Percentiles rank a stretch among this genome's conserved stretches.
Evolutionary conservation across 1,140 invertebrate species (phyloP).

Genomic region (Halyomorpha halys): DNA sequence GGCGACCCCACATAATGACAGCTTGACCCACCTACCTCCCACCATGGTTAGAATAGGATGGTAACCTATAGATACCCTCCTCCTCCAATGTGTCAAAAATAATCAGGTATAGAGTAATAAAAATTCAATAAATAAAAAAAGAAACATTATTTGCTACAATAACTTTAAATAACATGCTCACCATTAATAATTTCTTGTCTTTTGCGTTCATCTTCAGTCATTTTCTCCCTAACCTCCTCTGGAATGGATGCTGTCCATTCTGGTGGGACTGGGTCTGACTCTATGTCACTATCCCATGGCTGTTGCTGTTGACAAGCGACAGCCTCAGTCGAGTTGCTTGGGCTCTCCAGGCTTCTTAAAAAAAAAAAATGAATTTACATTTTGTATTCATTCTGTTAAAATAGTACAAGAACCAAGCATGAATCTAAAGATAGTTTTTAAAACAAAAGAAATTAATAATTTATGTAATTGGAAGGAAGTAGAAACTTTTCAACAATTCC

Average conservation of each 20-base stretch:
- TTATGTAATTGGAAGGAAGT: not conserved
- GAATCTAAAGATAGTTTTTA: too few relatives aligned
- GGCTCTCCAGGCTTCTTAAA: conserved; percentile 47
- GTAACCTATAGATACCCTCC: too few relatives aligned
- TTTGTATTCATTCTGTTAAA: too few relatives aligned
- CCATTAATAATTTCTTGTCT: conserved; percentile 96
- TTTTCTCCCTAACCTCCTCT: conserved; percentile 58
- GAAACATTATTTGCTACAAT: too few relatives aligned
- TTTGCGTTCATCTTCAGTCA: conserved; percentile 73
- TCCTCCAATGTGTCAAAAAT: too few relatives aligned
- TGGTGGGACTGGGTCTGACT: conserved; percentile 65
- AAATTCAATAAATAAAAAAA: too few relatives aligned
- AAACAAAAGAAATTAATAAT: not conserved
- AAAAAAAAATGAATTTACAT: conserved; percentile 22
- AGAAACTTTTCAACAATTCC: too few relatives aligned
- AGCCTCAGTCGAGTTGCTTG: conserved; percentile 45
- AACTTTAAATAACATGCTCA: conserved; percentile 40
- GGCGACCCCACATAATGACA: too few relatives aligned
- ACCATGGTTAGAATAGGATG: too few relatives aligned
- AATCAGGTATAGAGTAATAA: too few relatives aligned
- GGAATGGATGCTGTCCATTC: conserved; percentile 74
- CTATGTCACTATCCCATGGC: conserved; percentile 63
- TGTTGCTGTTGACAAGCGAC: conserved; percentile 34
- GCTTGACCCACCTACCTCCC: too few relatives aligned
- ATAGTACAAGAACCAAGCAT: too few relatives aligned